phyloP scores from a whole-genome alignment of 2,797 vertebrate genomes.

The Coregonus ussuriensis region DNA sequence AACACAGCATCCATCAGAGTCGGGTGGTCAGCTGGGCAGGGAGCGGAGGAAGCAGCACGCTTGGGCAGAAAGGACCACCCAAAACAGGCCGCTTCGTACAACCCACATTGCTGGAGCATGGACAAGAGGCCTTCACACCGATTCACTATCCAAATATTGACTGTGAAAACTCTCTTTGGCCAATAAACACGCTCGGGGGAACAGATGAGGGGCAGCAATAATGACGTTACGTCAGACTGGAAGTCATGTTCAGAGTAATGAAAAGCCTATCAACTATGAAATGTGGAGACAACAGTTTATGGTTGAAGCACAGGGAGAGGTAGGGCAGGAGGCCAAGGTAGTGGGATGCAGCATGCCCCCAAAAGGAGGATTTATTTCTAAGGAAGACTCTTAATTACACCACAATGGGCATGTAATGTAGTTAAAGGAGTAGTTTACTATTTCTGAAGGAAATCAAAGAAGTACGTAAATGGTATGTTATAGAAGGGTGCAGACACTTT shows the following conservation, averaged over 20 bases:
- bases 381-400: too few species aligned
- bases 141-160: slow-evolving; percentile 66
- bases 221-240: slow-evolving; percentile 28
- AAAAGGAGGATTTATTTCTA: too few species aligned
- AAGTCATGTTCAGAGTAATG: slow-evolving; percentile 21
- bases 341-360: background rate
- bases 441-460: too few species aligned
- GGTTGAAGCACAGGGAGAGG: slow-evolving; percentile 4
- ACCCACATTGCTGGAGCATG: slow-evolving; percentile 53
- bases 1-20: slow-evolving; percentile 74
- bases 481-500: too few species aligned
- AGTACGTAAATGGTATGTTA: too few species aligned
- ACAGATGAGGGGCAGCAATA: slow-evolving; percentile 30
- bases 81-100: slow-evolving; percentile 57
- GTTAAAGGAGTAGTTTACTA: too few species aligned
- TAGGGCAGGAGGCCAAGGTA: background rate
- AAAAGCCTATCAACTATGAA: slow-evolving; percentile 11
- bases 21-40: slow-evolving; percentile 67
- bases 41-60: slow-evolving; percentile 47
- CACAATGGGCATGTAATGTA: too few species aligned
- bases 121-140: slow-evolving; percentile 65
- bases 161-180: slow-evolving; percentile 40
- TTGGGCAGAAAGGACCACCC: slow-evolving; percentile 75
- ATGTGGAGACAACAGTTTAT: background rate
- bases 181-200: slow-evolving; percentile 43